Percentiles rank a stretch among this genome's conserved stretches.
These are phyloP conservation scores for Prinia subflava DNA, from an alignment of 2,113 vertebrate genomes.

Conservation along the genomic window DNA sequence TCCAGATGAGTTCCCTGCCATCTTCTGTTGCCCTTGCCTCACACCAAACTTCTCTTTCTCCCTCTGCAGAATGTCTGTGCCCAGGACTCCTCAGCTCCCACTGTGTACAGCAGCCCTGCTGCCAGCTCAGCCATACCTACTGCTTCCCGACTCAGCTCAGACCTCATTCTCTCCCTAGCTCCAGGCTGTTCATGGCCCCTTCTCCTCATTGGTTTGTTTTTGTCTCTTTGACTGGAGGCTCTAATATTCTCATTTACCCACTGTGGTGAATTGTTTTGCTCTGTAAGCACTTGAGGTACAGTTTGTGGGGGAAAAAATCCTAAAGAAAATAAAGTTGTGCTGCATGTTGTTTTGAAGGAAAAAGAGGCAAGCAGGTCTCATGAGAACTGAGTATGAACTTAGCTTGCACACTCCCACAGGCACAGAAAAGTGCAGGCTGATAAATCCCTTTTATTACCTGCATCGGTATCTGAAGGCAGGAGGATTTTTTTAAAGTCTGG, in stretches of 20 bases:
- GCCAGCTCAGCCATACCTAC: neutral
- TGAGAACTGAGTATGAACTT: conserved; percentile 24
- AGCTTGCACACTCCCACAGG: conserved; percentile 38
- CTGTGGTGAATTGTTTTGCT: neutral
- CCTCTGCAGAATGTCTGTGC: neutral
- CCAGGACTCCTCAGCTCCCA: neutral
- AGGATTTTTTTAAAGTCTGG: conserved; percentile 51
- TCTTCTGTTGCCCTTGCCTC: neutral
- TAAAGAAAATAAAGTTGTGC: conserved; percentile 13
- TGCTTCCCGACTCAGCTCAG: neutral
- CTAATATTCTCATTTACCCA: conserved; percentile 1
- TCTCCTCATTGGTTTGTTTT: neutral
- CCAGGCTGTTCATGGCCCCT: neutral
- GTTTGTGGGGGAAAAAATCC: neutral
- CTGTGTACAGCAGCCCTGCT: neutral
- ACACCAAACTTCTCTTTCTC: neutral
- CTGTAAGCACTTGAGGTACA: neutral
- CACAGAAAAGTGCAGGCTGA: conserved; percentile 36
- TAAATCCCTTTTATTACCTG: conserved; percentile 61
- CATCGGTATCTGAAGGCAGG: neutral
- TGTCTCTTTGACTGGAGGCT: neutral
- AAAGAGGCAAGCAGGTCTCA: neutral
- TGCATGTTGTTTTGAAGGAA: neutral
- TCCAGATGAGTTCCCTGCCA: neutral
- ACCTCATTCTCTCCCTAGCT: neutral